A percentile compares a stretch with the other conserved stretches of the same genome.
Evolutionary conservation across 2,888 invertebrate species (phyloP).

Genomic region (Rotaria socialis): DNA sequence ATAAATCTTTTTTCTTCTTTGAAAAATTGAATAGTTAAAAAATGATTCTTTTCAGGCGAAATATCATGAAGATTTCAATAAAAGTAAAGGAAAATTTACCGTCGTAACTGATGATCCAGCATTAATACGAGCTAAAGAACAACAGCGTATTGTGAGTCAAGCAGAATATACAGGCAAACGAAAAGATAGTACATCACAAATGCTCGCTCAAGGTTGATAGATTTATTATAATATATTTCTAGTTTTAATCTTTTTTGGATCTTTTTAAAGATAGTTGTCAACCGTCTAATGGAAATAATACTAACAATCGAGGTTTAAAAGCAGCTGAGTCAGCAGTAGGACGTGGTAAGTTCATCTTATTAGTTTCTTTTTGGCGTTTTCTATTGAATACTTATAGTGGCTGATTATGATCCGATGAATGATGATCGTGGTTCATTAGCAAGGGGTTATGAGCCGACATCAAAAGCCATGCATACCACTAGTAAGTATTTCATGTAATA

Average conservation of each 20-base stretch:
- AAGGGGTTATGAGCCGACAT: conserved; percentile 18
- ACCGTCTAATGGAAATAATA: background rate
- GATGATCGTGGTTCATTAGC: conserved; percentile 35
- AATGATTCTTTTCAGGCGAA: conserved; percentile 10
- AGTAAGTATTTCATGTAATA: background rate
- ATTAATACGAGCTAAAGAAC: conserved; percentile 39
- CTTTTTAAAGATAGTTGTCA: background rate
- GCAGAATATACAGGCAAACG: conserved; percentile 35
- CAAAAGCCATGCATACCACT: background rate
- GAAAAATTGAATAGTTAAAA: no score
- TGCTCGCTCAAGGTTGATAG: background rate
- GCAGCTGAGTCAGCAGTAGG: background rate
- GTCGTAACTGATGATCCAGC: conserved; percentile 45
- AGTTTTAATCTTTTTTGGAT: background rate
- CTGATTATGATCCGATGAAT: conserved; percentile 27
- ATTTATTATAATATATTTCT: background rate
- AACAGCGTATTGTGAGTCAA: conserved; percentile 41
- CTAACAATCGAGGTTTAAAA: background rate
- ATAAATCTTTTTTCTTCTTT: conserved; percentile 49
- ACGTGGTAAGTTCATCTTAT: background rate
- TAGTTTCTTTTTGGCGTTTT: background rate
- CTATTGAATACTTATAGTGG: background rate
- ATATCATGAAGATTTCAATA: conserved; percentile 47
- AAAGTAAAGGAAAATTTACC: conserved; percentile 45
- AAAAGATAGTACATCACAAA: conserved; percentile 33